Conservation (phyloP, 2,797 vertebrate genomes). For the Tapirus indicus region DNA sequence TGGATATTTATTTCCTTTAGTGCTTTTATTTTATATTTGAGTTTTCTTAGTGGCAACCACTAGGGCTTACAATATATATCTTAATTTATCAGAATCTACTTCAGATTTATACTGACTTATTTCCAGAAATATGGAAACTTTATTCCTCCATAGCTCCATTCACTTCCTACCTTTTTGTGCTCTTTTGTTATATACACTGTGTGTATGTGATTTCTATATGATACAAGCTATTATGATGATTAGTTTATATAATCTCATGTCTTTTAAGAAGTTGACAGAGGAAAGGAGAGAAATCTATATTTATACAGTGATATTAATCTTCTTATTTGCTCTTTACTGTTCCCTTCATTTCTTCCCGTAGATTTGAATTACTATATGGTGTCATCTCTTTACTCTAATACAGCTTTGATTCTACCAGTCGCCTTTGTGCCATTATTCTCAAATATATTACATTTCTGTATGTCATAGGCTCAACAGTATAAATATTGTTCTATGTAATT, state of each 20-base stretch:
- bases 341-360: conserved; percentile 15
- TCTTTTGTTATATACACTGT: not conserved
- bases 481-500: not conserved
- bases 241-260: not conserved
- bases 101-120: not conserved
- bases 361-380: not conserved
- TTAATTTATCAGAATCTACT: not conserved
- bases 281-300: not conserved
- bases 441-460: not conserved
- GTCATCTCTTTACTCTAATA: not conserved
- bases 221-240: not conserved
- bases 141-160: not conserved
- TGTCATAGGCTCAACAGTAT: not conserved
- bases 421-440: not conserved
- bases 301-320: not conserved
- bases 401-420: not conserved
- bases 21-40: not conserved
- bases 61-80: not conserved
- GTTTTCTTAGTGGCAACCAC: not conserved
- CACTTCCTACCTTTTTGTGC: not conserved
- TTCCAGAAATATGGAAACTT: not conserved
- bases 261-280: not conserved
- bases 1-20: not conserved
- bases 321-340: not conserved
- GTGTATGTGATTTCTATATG: not conserved